Percentiles rank a stretch among this genome's conserved stretches.
Evolutionary conservation across 2,113 vertebrate genomes (phyloP).

Genomic region (Maccullochella peelii): DNA sequence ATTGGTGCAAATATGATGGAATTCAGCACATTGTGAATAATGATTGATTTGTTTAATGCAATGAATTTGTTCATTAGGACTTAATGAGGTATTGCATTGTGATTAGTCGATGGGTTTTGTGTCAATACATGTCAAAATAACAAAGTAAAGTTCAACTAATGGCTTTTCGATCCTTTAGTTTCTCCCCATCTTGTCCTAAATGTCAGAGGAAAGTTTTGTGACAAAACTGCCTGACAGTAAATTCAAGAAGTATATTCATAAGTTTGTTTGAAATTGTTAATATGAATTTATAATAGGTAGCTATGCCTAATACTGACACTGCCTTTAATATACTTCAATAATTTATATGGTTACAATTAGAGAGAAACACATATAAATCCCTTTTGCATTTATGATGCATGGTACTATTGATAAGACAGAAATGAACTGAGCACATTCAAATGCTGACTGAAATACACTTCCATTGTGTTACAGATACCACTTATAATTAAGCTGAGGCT

Average conservation of each 20-base stretch:
- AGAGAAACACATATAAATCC: conserved; percentile 74
- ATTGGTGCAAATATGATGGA: conserved; percentile 82
- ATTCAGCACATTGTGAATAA: conserved; percentile 83
- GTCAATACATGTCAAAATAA: conserved; percentile 85
- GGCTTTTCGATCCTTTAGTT: conserved; percentile 72
- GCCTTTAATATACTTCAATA: conserved; percentile 68
- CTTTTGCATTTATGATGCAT: conserved; percentile 78
- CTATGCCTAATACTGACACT: conserved; percentile 55
- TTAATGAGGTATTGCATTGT: conserved; percentile 86
- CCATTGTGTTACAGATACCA: conserved; percentile 81
- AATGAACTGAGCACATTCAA: conserved; percentile 78
- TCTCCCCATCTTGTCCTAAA: conserved; percentile 70
- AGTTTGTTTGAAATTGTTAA: conserved; percentile 27
- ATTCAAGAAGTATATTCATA: conserved; percentile 23
- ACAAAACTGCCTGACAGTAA: conserved; percentile 39
- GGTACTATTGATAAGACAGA: conserved; percentile 77
- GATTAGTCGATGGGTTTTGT: conserved; percentile 84
- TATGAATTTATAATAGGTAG: conserved; percentile 66
- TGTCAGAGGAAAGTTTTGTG: conserved; percentile 70
- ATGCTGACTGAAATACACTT: conserved; percentile 78
- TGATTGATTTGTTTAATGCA: conserved; percentile 87
- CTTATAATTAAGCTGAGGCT: conserved; percentile 82
- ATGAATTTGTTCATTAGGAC: conserved; percentile 85
- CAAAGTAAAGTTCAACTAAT: conserved; percentile 84
- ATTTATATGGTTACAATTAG: conserved; percentile 77